Base-by-base conservation (phyloP, 2,888 invertebrate species). In the Mechanitis messenoides region DNA sequence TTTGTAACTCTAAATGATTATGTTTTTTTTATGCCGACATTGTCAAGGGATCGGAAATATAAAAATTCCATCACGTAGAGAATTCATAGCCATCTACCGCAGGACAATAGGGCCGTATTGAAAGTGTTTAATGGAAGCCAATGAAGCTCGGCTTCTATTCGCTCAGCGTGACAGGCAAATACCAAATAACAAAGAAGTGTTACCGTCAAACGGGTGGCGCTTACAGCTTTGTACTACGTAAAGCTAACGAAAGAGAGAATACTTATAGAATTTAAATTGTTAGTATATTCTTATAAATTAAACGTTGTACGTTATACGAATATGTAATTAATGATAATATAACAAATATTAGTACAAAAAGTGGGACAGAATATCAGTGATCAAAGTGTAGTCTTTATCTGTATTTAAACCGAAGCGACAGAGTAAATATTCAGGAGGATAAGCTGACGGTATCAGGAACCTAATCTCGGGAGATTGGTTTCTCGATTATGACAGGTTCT, bases 61-160 rank as follows among this genome's bases (percentile, higher is more conserved):
- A 87, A 87, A 87, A 85, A 89, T 88, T 80, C 89, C 85, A 74
- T 83, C 89, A 87, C 89, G 87, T 83, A 82, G 75, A 74, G 77
- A 77, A 76, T 85, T 85, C 84, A 87, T 85, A 79, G 82, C 75
- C 79, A 79, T 79, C 78, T 76, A 84, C 79, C 70, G 79, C 74
- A 80, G 83, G 83, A 88, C 89, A 89, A 89, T 87, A 83, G 86
- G 78, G 79, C 83, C 79, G 80, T 77, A 75, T 76, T 73, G 74
- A 78, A 81, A 77, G 80, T 77, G 69, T 71, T 73, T 78, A 78
- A 78, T 80, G 71, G 74, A 72, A 69, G 73, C 68, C 70, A 69
- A 68, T 62, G 64, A 59, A 64, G 59, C 57, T 69, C 59, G 64
- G 73, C 69, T 64, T 65, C 63, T 63, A 60, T 60, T 65, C 59